A percentile compares a stretch with the other conserved stretches of the same genome.
Evolutionary conservation across 2,888 invertebrate genomes (phyloP).

Genomic region (Plebejus anna): DNA sequence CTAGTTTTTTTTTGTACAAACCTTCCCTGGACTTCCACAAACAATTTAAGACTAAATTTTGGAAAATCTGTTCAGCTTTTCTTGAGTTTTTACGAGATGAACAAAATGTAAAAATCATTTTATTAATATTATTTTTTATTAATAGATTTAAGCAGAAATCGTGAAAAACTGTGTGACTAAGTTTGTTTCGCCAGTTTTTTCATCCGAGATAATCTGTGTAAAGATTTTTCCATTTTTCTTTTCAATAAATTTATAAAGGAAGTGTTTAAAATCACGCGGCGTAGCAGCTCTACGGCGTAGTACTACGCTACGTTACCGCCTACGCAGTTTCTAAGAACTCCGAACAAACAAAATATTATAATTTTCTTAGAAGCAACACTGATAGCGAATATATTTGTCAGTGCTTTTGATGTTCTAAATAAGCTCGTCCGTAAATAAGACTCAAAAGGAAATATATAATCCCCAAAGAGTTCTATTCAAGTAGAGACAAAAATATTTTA

Average conservation of each 20-base stretch:
- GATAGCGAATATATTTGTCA: not conserved
- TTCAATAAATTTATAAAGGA: not conserved
- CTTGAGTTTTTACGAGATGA: too few species aligned
- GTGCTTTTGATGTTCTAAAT: not conserved
- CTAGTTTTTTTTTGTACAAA: too few species aligned
- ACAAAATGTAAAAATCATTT: too few species aligned
- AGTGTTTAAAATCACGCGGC: not conserved
- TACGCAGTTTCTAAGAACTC: conserved; percentile 2
- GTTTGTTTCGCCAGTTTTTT: too few species aligned
- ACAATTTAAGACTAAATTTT: too few species aligned
- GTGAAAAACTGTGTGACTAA: too few species aligned
- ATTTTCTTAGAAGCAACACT: not conserved
- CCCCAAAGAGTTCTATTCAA: not conserved
- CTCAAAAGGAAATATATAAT: not conserved
- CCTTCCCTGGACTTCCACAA: too few species aligned
- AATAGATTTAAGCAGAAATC: too few species aligned
- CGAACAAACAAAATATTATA: not conserved
- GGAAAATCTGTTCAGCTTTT: too few species aligned
- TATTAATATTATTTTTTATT: too few species aligned
- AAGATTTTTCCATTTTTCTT: not conserved
- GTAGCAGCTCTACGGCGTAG: conserved; percentile 27
- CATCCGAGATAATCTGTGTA: too few species aligned
- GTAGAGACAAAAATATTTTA: not conserved
- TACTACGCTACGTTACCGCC: conserved; percentile 17
- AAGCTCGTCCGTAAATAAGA: not conserved